Conservation (phyloP, 2,797 vertebrate genomes). For the Pagetopsis macropterus region DNA sequence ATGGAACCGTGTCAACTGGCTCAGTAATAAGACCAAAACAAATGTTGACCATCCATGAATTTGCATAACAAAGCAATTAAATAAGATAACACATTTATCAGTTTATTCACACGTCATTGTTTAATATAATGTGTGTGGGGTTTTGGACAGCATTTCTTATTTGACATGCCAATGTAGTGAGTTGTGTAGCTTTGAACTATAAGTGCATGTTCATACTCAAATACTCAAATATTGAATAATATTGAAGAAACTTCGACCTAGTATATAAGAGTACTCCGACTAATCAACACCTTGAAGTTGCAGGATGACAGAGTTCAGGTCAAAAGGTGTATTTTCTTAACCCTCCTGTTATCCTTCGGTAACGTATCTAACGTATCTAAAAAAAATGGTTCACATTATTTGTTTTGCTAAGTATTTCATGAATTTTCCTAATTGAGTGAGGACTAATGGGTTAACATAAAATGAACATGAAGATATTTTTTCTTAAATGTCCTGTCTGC, state of each 20-base stretch:
- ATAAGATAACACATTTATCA: background rate
- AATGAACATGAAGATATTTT: too few relatives aligned
- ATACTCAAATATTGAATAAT: background rate
- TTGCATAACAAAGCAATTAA: conserved; percentile 17
- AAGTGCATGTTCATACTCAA: background rate
- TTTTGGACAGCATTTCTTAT: background rate
- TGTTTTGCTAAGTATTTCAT: too few relatives aligned
- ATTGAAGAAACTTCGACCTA: background rate
- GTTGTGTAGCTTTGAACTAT: background rate
- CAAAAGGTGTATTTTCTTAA: too few relatives aligned
- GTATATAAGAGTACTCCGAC: too few relatives aligned
- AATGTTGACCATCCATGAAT: conserved; percentile 21
- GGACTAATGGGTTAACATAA: too few relatives aligned
- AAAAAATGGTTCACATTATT: too few relatives aligned
- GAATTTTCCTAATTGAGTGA: too few relatives aligned
- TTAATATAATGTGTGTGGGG: background rate
- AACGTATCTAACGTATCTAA: too few relatives aligned
- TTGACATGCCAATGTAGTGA: background rate
- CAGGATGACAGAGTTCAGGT: too few relatives aligned
- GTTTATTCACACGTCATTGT: conserved; percentile 7
- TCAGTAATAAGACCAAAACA: conserved; percentile 12
- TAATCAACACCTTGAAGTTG: too few relatives aligned
- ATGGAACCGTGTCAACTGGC: conserved; percentile 40
- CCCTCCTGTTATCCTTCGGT: too few relatives aligned
- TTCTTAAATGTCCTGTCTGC: too few relatives aligned